These are phyloP conservation scores for Aphis gossypii DNA, from an alignment of 1,140 invertebrate species.

Conservation along the genomic window DNA sequence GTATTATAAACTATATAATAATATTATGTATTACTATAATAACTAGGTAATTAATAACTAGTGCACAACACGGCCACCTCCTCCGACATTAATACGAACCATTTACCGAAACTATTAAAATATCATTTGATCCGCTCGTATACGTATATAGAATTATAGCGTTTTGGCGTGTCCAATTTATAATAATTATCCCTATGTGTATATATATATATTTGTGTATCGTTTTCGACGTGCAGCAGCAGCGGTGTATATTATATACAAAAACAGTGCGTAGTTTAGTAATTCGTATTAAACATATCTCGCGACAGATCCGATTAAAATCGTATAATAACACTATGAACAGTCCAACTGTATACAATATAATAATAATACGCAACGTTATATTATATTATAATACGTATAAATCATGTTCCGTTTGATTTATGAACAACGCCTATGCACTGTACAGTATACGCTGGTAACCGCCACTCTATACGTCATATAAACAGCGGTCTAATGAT, in stretches of 20 bases:
- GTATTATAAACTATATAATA: neutral
- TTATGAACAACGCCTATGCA: neutral
- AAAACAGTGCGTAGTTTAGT: neutral
- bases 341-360: neutral
- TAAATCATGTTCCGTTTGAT: slow-evolving; percentile 21
- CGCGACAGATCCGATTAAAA: neutral
- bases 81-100: neutral
- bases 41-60: neutral
- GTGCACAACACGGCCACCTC: neutral
- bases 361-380: slow-evolving; percentile 1
- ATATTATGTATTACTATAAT: neutral
- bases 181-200: neutral
- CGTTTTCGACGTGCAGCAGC: neutral
- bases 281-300: neutral
- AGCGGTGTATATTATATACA: neutral
- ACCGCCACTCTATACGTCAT: neutral
- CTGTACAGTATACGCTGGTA: neutral
- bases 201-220: neutral
- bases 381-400: neutral
- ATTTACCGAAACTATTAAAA: slow-evolving; percentile 18
- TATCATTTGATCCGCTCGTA: neutral
- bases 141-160: neutral
- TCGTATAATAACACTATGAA: neutral
- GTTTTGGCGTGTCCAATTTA: neutral
- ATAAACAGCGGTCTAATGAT: no score